A percentile compares a stretch with the other conserved stretches of the same genome.
Conservation (phyloP, 2,888 invertebrate species). For the Perizoma flavofasciatum region DNA sequence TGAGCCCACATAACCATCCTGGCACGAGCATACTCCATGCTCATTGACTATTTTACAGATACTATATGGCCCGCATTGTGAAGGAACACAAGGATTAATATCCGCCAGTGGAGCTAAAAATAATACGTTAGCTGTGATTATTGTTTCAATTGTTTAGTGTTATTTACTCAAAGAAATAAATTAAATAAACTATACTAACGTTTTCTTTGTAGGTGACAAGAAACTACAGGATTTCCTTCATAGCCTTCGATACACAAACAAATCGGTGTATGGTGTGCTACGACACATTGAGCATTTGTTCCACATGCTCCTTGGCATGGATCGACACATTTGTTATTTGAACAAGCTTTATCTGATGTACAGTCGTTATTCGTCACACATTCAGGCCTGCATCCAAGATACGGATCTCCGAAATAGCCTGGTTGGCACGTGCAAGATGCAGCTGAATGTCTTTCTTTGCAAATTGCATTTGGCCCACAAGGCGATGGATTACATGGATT, state of each 20-base stretch:
- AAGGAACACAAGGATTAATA: slow-evolving; percentile 87
- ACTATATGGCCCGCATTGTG: slow-evolving; percentile 91
- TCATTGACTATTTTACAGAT: slow-evolving; percentile 88
- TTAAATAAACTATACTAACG: slow-evolving; percentile 59
- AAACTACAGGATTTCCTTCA: slow-evolving; percentile 89
- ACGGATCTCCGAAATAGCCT: slow-evolving; percentile 94
- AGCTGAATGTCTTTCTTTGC: slow-evolving; percentile 91
- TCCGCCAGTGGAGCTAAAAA: slow-evolving; percentile 74
- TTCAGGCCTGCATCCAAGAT: slow-evolving; percentile 93
- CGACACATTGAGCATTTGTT: slow-evolving; percentile 90
- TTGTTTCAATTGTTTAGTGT: neutral
- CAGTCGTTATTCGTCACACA: slow-evolving; percentile 94
- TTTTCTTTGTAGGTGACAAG: slow-evolving; percentile 76
- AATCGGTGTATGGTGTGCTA: slow-evolving; percentile 92
- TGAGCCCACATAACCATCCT: slow-evolving; percentile 88
- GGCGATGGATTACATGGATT: slow-evolving; percentile 94
- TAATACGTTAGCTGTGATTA: slow-evolving; percentile 31
- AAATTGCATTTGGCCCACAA: slow-evolving; percentile 93
- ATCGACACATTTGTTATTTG: slow-evolving; percentile 93
- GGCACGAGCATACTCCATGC: slow-evolving; percentile 92
- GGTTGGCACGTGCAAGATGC: slow-evolving; percentile 92
- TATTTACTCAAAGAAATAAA: neutral
- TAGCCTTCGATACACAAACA: slow-evolving; percentile 91
- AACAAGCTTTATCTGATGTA: slow-evolving; percentile 89
- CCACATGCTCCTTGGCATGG: slow-evolving; percentile 94